These are phyloP conservation scores for Solea senegalensis DNA, from an alignment of 2,113 vertebrate genomes.

Conservation along the genomic window DNA sequence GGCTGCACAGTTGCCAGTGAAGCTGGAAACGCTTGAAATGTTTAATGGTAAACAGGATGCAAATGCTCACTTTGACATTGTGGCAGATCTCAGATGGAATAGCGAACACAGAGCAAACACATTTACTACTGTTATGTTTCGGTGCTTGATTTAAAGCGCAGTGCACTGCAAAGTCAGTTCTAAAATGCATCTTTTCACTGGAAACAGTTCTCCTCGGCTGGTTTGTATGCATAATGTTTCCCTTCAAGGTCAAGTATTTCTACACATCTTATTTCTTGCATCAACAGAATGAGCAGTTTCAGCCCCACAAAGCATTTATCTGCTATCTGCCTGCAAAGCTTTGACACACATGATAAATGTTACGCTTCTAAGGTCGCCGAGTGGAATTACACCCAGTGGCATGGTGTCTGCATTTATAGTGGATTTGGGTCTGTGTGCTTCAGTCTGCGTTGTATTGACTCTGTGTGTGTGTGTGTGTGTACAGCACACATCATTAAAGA, in stretches of 20 bases:
- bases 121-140: background rate
- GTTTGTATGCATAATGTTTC: background rate
- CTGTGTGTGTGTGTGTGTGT: slow-evolving; percentile 10
- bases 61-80: slow-evolving; percentile 46
- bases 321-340: slow-evolving; percentile 24
- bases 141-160: slow-evolving; percentile 21
- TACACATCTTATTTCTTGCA: slow-evolving; percentile 6
- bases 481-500: slow-evolving; percentile 43
- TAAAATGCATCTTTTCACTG: background rate
- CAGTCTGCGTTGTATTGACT: slow-evolving; percentile 23
- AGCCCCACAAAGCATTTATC: slow-evolving; percentile 29
- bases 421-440: background rate
- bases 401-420: background rate
- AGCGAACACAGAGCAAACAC: slow-evolving; percentile 1
- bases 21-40: slow-evolving; percentile 41
- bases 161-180: background rate
- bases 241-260: slow-evolving; percentile 21
- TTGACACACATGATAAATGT: slow-evolving; percentile 38
- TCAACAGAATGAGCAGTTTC: background rate
- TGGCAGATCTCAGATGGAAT: slow-evolving; percentile 39
- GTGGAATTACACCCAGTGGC: slow-evolving; percentile 10
- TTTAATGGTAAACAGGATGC: slow-evolving; percentile 49
- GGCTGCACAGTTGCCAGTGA: slow-evolving; percentile 15
- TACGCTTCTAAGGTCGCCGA: background rate
- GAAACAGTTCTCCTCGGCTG: slow-evolving; percentile 24